Base-by-base conservation (phyloP, 2,888 invertebrate species). In the Caenorhabditis sinica region DNA sequence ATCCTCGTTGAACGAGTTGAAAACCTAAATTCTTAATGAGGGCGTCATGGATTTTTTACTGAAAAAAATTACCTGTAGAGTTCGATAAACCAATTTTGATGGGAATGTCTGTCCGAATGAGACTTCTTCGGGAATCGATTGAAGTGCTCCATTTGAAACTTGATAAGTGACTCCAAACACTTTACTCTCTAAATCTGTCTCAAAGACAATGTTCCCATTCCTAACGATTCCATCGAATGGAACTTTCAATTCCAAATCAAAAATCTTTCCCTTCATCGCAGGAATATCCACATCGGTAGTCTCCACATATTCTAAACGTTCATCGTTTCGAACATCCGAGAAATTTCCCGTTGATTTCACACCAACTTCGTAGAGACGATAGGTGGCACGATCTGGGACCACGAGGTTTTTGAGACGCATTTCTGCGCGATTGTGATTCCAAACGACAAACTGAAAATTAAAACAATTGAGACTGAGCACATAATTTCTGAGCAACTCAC, bases 341-440 rank as follows among this genome's bases (percentile, higher is more conserved):
- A 83, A 86, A 33, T 68, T 86, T 43, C 74, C 80, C 0, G n/a
- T 45, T 5, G 51, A 51, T 56, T 82, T 76, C 0, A 63, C 68
- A 17, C 83, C 84, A 15, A 84, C 83, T 75, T 84, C 79, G 93
- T 93, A 90, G 40, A 94, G 90, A 11, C 77, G 69, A 43, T 87
- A 87, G 20, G 83, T 83, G 36, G 75, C 60, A 6, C 85, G 79
- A 30, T 87, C 74, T 0, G 89, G 90, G 13, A 89, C 76, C 17
- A 76, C 79, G 13, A 91, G 76, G 15, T 86, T 85, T 86, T 94
- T 94, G 86, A 95, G 91, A 80, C 94, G 94, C 89, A 96, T 95
- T 89, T 95, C 94, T 40, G 96, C 95, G 15, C 96, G 96, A 93
- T 96, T 96, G 86, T 95, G 94, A 93, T 96, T 96, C 88, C 95